Conservation (phyloP, 2,888 invertebrate species). For the Poecilus cupreus region DNA sequence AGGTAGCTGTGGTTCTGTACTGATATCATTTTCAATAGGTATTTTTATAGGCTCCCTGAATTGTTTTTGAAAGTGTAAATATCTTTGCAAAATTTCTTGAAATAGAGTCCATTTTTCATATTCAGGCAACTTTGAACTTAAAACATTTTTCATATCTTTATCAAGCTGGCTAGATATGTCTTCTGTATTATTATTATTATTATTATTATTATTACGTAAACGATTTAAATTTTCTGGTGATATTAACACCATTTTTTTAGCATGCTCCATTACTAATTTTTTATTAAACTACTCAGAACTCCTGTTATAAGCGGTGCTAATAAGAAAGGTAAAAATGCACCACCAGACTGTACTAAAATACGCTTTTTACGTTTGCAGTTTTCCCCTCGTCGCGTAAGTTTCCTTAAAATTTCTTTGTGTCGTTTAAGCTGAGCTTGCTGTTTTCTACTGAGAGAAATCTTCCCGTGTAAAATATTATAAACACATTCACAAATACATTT, state of each 20-base stretch:
- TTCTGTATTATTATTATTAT: not conserved
- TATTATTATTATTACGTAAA: not conserved
- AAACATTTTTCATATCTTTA: no score
- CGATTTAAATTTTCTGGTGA: constrained; percentile 39
- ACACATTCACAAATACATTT: no score
- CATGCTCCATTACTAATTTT: constrained; percentile 56
- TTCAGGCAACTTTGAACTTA: constrained; percentile 31
- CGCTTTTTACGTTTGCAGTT: constrained; percentile 30
- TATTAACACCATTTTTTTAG: constrained; percentile 57
- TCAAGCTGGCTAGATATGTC: constrained; percentile 40
- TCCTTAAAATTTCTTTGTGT: constrained; percentile 38
- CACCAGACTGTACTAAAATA: constrained; percentile 45
- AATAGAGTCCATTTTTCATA: constrained; percentile 49
- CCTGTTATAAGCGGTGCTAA: constrained; percentile 52
- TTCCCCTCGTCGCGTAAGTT: constrained; percentile 12
- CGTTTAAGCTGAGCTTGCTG: constrained; percentile 7
- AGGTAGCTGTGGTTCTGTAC: not conserved
- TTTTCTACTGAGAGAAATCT: constrained; percentile 35
- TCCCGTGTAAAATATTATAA: no score
- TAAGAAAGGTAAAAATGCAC: constrained; percentile 49
- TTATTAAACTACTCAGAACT: constrained; percentile 50
- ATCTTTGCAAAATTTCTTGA: constrained; percentile 48
- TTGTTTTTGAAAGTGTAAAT: constrained; percentile 44
- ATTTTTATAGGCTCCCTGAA: constrained; percentile 14
- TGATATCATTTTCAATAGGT: not conserved